Evolutionary conservation across 2,113 vertebrate genomes (phyloP).

Genomic region (Alaudala cheleensis): DNA sequence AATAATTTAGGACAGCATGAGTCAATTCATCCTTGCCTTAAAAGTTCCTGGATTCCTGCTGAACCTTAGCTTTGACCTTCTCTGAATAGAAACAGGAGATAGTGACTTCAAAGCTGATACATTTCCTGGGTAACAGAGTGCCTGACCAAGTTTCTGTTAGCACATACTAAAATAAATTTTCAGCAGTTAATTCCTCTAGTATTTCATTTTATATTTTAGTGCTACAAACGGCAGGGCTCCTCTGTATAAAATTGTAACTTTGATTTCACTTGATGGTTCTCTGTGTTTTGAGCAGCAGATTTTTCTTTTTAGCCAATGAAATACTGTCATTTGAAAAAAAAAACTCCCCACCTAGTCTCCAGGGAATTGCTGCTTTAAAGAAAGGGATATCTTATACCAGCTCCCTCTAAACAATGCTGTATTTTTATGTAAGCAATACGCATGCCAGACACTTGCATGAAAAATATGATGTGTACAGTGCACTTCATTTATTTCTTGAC

Average conservation of each 20-base stretch:
- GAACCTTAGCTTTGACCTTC: not conserved
- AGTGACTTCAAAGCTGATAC: not conserved
- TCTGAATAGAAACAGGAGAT: not conserved
- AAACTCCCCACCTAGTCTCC: not conserved
- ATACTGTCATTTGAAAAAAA: not conserved
- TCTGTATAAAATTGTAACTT: not conserved
- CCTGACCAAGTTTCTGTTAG: not conserved
- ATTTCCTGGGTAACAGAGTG: not conserved
- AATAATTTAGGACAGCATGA: not conserved
- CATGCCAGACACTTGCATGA: constrained; percentile 22
- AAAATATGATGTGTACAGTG: constrained; percentile 14
- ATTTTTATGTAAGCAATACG: constrained; percentile 26
- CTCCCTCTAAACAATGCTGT: not conserved
- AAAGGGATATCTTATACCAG: not conserved
- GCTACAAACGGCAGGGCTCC: not conserved
- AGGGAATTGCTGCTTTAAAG: not conserved
- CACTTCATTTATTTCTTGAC: constrained; percentile 52
- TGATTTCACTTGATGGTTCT: not conserved
- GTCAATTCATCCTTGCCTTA: not conserved
- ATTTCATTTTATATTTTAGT: not conserved
- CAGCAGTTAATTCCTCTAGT: not conserved
- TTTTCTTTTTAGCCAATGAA: not conserved
- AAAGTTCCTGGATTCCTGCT: not conserved
- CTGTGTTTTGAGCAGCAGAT: not conserved
- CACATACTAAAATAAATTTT: not conserved